Evolutionary conservation across 2,797 vertebrate species (phyloP), one percentile per base, ranked within the genome.

Genomic region (Australoheros facetus): DNA sequence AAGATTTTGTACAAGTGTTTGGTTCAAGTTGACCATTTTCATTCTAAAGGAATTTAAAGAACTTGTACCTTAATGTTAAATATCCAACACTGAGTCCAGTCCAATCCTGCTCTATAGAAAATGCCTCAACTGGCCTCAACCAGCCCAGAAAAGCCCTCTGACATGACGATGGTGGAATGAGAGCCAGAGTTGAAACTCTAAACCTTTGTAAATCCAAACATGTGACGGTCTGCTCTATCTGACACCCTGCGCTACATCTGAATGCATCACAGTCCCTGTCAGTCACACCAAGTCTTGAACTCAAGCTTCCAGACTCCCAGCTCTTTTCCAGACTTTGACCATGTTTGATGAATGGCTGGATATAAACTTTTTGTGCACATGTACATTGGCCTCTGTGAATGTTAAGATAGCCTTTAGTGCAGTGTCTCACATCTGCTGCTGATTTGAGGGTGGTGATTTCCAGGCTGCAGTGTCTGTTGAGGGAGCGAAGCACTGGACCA

Each of bases 361-460:
- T 56, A 5, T 19, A 12, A 57, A 42, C 0, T 16, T 34, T 1
- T 7, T 2, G 21, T 64, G 14, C 21, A 11, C 8, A n/a, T 59
- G 10, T 32, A 19, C 13, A 11, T 64, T 4, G 23, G 2, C 5
- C 21, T 48, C 9, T 23, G 3, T n/a, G 28, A 42, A 45, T 45
- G 13, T 6, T 17, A 45, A n/a, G 21, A 8, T 21, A 37, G 45
- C 28, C 55, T 45, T 48, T 3, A 51, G 26, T 30, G 32, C 53
- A 39, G 45, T 2, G 53, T 70, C 78, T 75, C 85, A 89, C 93
- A 94, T 92, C 92, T 95, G 94, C 86, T 88, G 87, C 85, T 89
- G 58, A 70, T 94, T 89, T 87, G 70, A 71, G 59, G 51, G 66
- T 13, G 62, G 45, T 48, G 77, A 64, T 85, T 89, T 86, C 79